Base-by-base conservation (phyloP, 2,888 invertebrate genomes). In the Oeneis ivallda region DNA sequence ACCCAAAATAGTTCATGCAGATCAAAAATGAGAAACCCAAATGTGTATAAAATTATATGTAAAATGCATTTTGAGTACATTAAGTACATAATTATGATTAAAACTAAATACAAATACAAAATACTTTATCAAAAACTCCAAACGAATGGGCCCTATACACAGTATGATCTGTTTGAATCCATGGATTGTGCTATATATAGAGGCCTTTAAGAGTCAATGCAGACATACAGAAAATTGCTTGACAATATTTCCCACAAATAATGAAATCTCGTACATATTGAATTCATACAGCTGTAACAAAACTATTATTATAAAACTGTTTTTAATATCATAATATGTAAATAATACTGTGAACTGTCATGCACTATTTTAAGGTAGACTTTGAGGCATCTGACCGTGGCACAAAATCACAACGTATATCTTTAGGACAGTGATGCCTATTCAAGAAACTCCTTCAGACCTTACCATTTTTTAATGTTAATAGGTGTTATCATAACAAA, bases 71-170 rank as follows among this genome's bases (percentile, higher is more conserved):
- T 4, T 49, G 49, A 34, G 39, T 19, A 39, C 19, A 50, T 37
- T 41, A 49, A 17, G 39, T 34, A 19, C 45, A 57, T 62, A 49
- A 32, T 43, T 15, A 39, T 62, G 52, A 15, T 32, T 17, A 50
- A 53, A 54, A 66, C 41, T 32, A 57, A 61, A 57, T 54, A 61
- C 61, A 41, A n/a, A 57, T 54, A 19, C 50, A 65, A 47, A 60
- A 60, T 50, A 67, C 19, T 64, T n/a, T 57, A 34, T 49, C 60
- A 61, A 53, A 65, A 53, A 62, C 50, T 58, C 43, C 50, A 63
- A 49, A 59, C 65, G 62, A 56, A 56, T n/a, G 19, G 6, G 19
- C 19, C 56, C 41, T 41, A 19, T 56, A 41, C 56, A 56, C 13
- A 19, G 19, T 15, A 53, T 41, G 13, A 13, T 56, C 10, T 17